Conservation (phyloP, 2,797 vertebrate genomes). For the Clarias fuscus region DNA sequence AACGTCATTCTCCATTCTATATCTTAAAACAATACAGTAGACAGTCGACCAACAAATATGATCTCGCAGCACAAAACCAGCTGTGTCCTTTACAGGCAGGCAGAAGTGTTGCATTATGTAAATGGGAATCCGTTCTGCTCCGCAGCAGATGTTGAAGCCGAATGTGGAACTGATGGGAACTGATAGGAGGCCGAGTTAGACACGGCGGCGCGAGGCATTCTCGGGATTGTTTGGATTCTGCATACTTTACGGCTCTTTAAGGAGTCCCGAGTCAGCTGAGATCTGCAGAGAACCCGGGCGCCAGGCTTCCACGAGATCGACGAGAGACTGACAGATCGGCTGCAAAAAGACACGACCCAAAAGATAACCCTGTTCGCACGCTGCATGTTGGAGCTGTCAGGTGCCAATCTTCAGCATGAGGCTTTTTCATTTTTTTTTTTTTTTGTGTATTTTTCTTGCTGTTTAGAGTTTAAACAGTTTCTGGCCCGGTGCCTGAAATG, state of each 20-base stretch:
- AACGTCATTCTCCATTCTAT: too few species aligned
- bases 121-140: slow-evolving; percentile 35
- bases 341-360: slow-evolving; percentile 39
- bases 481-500: slow-evolving; percentile 1
- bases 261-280: slow-evolving; percentile 61
- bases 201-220: slow-evolving; percentile 69
- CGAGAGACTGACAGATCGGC: slow-evolving; percentile 45
- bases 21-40: not conserved
- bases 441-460: not conserved
- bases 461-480: slow-evolving; percentile 22
- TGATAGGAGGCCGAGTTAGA: slow-evolving; percentile 58
- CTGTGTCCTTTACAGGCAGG: not conserved
- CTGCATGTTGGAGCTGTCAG: slow-evolving; percentile 14
- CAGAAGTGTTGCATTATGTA: not conserved
- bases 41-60: not conserved
- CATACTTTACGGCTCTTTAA: slow-evolving; percentile 59
- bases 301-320: slow-evolving; percentile 37
- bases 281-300: slow-evolving; percentile 41
- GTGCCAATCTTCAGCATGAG: slow-evolving; percentile 30
- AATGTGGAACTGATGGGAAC: slow-evolving; percentile 40
- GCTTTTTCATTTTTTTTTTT: not conserved
- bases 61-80: not conserved
- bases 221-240: slow-evolving; percentile 69
- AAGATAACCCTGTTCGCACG: slow-evolving; percentile 34
- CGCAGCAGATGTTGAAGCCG: slow-evolving; percentile 70